Evolutionary conservation across 1,140 invertebrate species (phyloP).

Genomic region (Drosophila elegans): DNA sequence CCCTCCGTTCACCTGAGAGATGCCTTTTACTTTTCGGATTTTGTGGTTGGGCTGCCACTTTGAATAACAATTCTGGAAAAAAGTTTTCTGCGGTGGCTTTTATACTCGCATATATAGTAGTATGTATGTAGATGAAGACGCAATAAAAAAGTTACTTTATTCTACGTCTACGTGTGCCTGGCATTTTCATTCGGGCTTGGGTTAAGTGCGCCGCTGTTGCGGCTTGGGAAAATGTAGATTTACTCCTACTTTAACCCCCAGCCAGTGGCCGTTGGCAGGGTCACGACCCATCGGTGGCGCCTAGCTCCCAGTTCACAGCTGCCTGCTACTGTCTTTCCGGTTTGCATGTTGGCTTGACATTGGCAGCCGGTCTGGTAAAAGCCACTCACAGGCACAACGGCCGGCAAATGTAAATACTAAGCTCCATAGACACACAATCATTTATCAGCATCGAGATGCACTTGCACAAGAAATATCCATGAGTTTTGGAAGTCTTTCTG

Average conservation of each 20-base stretch:
- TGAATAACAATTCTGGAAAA: slow-evolving; percentile 79
- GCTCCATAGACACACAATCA: slow-evolving; percentile 69
- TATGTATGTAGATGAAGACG: slow-evolving; percentile 70
- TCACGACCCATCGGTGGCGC: slow-evolving; percentile 7
- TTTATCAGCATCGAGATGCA: slow-evolving; percentile 61
- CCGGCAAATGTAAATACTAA: slow-evolving; percentile 69
- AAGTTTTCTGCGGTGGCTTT: slow-evolving; percentile 67
- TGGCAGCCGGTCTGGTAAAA: slow-evolving; percentile 70
- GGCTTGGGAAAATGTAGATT: slow-evolving; percentile 78
- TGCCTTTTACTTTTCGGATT: slow-evolving; percentile 73
- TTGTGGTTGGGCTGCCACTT: slow-evolving; percentile 70
- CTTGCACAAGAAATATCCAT: background rate
- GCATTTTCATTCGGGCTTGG: slow-evolving; percentile 5
- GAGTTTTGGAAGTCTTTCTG: no score
- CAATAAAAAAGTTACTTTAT: slow-evolving; percentile 83
- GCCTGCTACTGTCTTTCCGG: slow-evolving; percentile 8
- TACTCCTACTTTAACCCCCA: slow-evolving; percentile 28
- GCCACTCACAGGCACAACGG: slow-evolving; percentile 54
- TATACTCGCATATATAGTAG: slow-evolving; percentile 36
- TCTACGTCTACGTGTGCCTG: slow-evolving; percentile 67
- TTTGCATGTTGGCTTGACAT: slow-evolving; percentile 70
- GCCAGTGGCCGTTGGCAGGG: slow-evolving; percentile 31
- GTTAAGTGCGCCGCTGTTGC: slow-evolving; percentile 76
- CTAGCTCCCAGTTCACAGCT: background rate
- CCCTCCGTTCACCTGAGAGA: slow-evolving; percentile 35